Evolutionary conservation across 2,113 vertebrate species (phyloP).

Genomic region (Vulpes vulpes): DNA sequence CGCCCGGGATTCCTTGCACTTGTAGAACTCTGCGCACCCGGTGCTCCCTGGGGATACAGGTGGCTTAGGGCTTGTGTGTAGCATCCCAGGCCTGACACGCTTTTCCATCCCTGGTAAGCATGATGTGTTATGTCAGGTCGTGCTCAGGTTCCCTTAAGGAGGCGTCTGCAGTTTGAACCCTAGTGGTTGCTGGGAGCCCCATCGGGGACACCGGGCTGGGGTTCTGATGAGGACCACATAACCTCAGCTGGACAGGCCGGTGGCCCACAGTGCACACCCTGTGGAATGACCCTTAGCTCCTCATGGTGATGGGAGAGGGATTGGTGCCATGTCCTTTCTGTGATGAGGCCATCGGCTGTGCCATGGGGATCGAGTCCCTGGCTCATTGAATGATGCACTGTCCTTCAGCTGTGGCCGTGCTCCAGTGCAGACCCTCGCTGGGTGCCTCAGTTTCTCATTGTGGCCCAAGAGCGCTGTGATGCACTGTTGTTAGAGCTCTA

Average conservation of each 20-base stretch:
- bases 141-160: neutral
- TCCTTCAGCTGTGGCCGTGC: neutral
- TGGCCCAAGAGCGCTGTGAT: accelerated
- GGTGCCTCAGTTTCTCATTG: neutral
- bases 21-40: accelerated
- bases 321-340: neutral
- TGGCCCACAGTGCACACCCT: neutral
- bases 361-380: accelerated
- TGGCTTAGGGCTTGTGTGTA: neutral
- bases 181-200: neutral
- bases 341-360: neutral
- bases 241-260: neutral
- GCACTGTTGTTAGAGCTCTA: accelerated
- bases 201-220: neutral
- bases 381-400: too few species aligned
- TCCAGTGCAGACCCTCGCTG: accelerated
- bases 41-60: accelerated
- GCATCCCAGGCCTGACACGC: accelerated
- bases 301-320: neutral
- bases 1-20: accelerated
- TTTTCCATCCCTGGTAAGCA: too few species aligned
- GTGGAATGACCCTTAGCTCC: neutral
- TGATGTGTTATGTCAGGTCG: accelerated
- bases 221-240: neutral
- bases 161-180: neutral